A percentile compares a stretch with the other conserved stretches of the same genome.
Conservation (phyloP, 2,797 vertebrate genomes). For the Peromyscus aztecus region DNA sequence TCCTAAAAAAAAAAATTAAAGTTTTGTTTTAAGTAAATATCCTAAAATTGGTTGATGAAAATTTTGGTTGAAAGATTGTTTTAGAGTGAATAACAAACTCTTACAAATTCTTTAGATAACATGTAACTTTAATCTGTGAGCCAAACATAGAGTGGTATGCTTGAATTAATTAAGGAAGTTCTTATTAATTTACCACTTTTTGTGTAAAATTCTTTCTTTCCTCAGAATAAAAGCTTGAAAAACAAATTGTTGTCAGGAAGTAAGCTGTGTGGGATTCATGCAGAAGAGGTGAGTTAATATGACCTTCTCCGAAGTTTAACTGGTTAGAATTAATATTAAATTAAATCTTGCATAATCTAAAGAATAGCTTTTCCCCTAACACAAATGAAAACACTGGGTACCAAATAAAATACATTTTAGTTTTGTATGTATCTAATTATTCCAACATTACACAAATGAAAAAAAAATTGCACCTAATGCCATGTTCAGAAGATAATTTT, state of each 20-base stretch:
- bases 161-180: constrained; percentile 55
- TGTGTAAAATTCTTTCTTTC: constrained; percentile 70
- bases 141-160: constrained; percentile 47
- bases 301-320: neutral
- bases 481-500: neutral
- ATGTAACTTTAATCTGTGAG: constrained; percentile 32
- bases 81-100: constrained; percentile 14
- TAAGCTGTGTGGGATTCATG: constrained; percentile 97
- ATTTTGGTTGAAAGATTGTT: neutral
- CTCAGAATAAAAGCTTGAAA: constrained; percentile 99
- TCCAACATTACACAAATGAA: neutral
- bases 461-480: neutral
- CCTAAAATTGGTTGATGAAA: neutral
- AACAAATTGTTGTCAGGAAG: constrained; percentile 97
- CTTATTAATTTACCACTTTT: constrained; percentile 72
- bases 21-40: neutral
- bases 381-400: neutral
- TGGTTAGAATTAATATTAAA: neutral
- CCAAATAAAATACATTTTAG: neutral
- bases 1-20: too few species aligned
- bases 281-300: constrained; percentile 94
- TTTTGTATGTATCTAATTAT: neutral
- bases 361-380: neutral
- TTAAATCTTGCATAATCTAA: neutral
- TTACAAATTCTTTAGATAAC: constrained; percentile 1